Conservation (phyloP, 2,888 invertebrate genomes). For the Coelopa pilipes region DNA sequence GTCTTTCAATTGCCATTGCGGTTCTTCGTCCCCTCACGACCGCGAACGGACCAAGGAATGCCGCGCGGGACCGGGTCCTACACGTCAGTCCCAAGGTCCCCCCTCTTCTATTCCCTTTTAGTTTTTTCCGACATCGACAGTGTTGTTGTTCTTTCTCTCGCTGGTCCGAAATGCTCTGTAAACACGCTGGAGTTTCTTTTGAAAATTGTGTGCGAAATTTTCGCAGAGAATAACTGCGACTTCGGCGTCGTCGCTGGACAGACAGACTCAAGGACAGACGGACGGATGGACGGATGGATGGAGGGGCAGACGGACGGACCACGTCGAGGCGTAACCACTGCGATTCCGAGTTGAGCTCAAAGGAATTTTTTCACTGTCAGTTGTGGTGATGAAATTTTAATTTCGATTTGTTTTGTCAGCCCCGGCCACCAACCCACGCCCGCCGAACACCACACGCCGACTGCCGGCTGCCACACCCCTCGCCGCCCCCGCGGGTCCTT, state of each 20-base stretch:
- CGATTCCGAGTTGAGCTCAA: conserved; percentile 13
- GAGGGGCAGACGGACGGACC: background rate
- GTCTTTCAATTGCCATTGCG: background rate
- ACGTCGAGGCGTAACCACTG: background rate
- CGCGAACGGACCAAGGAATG: conserved; percentile 42
- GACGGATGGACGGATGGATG: background rate
- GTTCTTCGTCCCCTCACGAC: conserved; percentile 32
- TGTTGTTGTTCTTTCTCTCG: conserved; percentile 7
- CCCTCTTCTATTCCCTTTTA: background rate
- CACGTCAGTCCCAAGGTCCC: background rate
- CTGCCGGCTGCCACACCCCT: no score
- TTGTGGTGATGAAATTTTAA: conserved; percentile 49
- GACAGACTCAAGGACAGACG: background rate
- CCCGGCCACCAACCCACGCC: background rate
- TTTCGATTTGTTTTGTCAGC: conserved; percentile 45
- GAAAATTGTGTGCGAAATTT: conserved; percentile 26
- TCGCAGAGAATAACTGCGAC: background rate
- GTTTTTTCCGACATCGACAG: background rate
- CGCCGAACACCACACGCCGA: no score
- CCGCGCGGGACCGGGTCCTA: conserved; percentile 15
- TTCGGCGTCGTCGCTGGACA: background rate
- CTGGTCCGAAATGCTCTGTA: conserved; percentile 22
- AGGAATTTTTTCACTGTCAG: conserved; percentile 24
- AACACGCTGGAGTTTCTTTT: conserved; percentile 18
- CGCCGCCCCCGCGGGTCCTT: background rate